Conservation (phyloP, 2,888 invertebrate genomes). For the Chrysodeixis includens region DNA sequence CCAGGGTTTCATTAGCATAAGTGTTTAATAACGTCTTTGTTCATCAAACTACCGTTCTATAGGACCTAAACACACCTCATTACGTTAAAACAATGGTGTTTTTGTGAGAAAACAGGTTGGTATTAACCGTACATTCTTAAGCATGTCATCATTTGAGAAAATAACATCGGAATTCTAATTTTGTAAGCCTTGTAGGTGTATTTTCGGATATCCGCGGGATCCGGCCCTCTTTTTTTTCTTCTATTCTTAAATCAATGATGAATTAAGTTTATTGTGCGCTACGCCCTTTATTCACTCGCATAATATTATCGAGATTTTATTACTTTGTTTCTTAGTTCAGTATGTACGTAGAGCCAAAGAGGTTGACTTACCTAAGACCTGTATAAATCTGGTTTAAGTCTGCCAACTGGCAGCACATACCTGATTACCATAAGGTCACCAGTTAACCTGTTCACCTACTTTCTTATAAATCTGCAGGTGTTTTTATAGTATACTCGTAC, state of each 20-base stretch:
- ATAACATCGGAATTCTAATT: conserved; percentile 45
- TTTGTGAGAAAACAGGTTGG: conserved; percentile 27
- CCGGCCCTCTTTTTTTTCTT: conserved; percentile 37
- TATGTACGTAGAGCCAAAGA: conserved; percentile 1
- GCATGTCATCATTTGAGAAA: conserved; percentile 42
- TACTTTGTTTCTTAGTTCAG: background rate
- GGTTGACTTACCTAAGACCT: conserved; percentile 16
- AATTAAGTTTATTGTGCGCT: conserved; percentile 29
- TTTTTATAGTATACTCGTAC: background rate
- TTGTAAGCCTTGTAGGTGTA: conserved; percentile 37
- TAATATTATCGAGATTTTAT: background rate
- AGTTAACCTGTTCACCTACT: conserved; percentile 53
- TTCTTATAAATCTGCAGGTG: conserved; percentile 40
- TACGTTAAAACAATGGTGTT: conserved; percentile 41
- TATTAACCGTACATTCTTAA: conserved; percentile 23
- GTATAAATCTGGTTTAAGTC: conserved; percentile 18
- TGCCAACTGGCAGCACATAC: conserved; percentile 22
- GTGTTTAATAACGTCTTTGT: conserved; percentile 45
- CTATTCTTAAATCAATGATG: conserved; percentile 50
- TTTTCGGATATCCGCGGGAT: conserved; percentile 59
- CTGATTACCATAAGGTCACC: conserved; percentile 57
- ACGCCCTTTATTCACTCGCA: conserved; percentile 7
- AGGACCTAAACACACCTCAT: conserved; percentile 30
- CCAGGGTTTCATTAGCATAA: conserved; percentile 51
- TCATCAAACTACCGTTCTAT: conserved; percentile 30